Evolutionary conservation across 2,888 invertebrate species (phyloP).

Genomic region (Pristionchus entomophagus): DNA sequence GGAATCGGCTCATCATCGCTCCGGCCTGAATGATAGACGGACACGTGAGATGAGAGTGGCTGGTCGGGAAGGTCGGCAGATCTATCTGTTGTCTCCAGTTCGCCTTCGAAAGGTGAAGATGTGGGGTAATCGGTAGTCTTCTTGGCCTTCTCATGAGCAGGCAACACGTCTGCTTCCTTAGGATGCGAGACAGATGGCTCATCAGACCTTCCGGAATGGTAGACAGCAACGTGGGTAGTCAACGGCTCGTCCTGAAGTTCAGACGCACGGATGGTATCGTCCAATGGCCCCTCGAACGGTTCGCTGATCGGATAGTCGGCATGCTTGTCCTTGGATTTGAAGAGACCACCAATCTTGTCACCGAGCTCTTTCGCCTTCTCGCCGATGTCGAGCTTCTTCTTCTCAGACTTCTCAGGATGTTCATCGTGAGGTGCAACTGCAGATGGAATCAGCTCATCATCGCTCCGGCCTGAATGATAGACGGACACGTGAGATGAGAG

Average conservation of each 20-base stretch:
- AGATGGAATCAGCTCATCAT: background rate
- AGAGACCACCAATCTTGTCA: conserved; percentile 3
- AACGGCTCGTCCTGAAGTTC: background rate
- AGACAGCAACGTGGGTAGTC: background rate
- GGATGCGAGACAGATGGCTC: background rate
- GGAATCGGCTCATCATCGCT: too few species aligned
- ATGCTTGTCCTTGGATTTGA: conserved; percentile 4
- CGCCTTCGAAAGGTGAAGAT: too few species aligned
- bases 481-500: background rate
- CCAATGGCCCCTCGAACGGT: background rate
- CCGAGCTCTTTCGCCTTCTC: background rate
- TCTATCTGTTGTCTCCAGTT: too few species aligned
- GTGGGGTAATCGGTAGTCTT: too few species aligned
- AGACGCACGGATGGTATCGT: background rate
- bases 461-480: background rate
- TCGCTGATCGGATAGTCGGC: background rate
- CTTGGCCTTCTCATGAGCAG: background rate
- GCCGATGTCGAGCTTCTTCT: conserved; percentile 5
- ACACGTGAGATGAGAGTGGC: too few species aligned
- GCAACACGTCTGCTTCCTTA: background rate
- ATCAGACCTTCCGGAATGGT: background rate
- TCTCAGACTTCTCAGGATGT: background rate
- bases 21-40: too few species aligned
- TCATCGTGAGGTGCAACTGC: background rate
- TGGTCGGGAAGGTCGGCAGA: too few species aligned